Evolutionary conservation across 2,797 vertebrate species (phyloP), one percentile per base, ranked within the genome.

Genomic region (Alca torda): DNA sequence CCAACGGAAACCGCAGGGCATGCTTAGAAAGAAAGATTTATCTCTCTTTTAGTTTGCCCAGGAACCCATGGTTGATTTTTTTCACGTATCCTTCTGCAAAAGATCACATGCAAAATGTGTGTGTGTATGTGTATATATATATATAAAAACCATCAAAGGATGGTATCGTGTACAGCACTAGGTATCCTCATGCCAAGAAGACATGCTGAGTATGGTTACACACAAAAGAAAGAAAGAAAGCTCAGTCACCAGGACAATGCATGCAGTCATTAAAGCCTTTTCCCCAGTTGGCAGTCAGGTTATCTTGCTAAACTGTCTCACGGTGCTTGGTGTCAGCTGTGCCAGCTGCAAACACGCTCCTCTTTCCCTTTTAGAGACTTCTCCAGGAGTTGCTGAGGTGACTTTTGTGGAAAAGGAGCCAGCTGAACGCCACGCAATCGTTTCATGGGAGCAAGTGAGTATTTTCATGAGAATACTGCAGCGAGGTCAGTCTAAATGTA

Each of bases 381-480:
- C 99, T 96, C 99, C 99, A 33, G 99, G 99, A 91, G 99, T 99
- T 74, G 98, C 98, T 28, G 99, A 99, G 81, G 99, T 99, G 87
- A 98, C 97, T 2, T 99, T 99, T 95, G 98, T 97, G 81, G 99
- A 99, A 93, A 99, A 98, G 90, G 98, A 98, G 19, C 99, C 99
- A 76, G 99, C 99, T 46, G 99, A 99, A 91, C 99, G 98, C 89
- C 98, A 99, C 84, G 98, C 97, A 45, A 98, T 99, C 53, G 82
- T 99, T 81, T 99, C 99, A 64, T 99, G 99, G 99, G 99, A 99
- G 77, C 99, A 99, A 98, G 99, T 99, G 89, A 94, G 96, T 95
- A 20, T 86, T 93, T 81, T 61, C 11, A 2, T 84, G 25, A 20
- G 48, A 59, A 35, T 60, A 72, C 11, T 59, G n/a, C 84, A 9